Base-by-base conservation (phyloP, 2,797 vertebrate species). In the Melanotaenia boesemani region DNA sequence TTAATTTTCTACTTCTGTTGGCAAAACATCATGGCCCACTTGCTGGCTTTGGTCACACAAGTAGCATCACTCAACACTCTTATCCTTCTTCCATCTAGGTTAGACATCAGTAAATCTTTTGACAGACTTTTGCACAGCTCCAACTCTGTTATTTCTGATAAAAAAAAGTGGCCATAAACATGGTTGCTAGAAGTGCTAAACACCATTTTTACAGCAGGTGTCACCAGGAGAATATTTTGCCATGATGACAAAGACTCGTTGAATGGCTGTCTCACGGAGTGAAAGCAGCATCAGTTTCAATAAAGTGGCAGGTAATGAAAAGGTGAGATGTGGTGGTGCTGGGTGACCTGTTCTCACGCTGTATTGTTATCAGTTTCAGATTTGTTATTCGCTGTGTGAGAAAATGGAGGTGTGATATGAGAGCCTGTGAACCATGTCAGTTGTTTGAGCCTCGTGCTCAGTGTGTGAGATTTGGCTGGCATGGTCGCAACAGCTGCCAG, bases 361-460 rank as follows among this genome's bases (percentile, higher is more conserved):
- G 13, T 56, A 56, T 56, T 30, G 15, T 16, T 56, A 56, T 30
- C 54, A 28, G 54, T 56, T 56, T 56, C 54, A 56, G 28, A 56
- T 56, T 56, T 56, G 24, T 15, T 30, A 16, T 28, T 28, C 26
- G 16, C 24, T 56, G 26, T 56, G 26, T 56, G 54, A 56, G 12
- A 56, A 56, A 6, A 26, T 30, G 54, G 54, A 30, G 26, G 22
- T 56, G 54, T 56, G 54, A 18, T 30, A 54, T 30, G 54, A 55
- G n/a, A 52, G n/a, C 48, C n/a, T 52, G 48, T 52, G 48, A 52
- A 52, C 11, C 48, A 24, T 22, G 22, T 52, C 48, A 52, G 48
- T 11, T 52, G 48, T 52, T 26, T 54, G 50, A 54, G 54, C 56
- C 24, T 56, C 54, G 1, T 13, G 54, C 54, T 30, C 54, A 16